Base-by-base conservation (phyloP, 2,797 vertebrate species). In the Basileuterus tristriatus region DNA sequence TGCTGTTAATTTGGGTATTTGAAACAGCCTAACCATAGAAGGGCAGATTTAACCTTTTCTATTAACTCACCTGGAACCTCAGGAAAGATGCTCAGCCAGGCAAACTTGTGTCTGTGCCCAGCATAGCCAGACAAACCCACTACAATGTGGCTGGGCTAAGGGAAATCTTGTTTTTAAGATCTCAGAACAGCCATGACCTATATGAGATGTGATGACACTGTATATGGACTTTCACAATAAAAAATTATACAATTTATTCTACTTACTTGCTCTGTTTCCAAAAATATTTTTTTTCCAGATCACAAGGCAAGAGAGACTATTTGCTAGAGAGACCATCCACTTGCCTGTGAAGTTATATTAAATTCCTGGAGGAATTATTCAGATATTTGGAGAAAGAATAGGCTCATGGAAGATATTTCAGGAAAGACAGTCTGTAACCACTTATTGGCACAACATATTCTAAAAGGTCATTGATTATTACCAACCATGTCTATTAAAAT, bases 391-490 rank as follows among this genome's bases (percentile, higher is more conserved):
- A 83, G 39, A 58, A 92, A 91, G 59, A 83, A 83, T 32, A 78
- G 20, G 36, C 62, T 80, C 50, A 72, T 12, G 85, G 87, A 13
- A 65, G 36, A 75, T 77, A 88, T 91, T 92, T 92, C 65, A 90
- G 62, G 9, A 75, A 62, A 92, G 46, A 78, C 43, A 72, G 17
- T 43, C 72, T 75, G 55, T 63, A 87, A 65, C 26, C 52, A 65
- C 47, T 87, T 91, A 91, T 47, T 83, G 71, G 78, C 32, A 90
- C 43, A 76, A 21, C 77, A 76, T 49, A 41, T 91, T 47, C 76
- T 58, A 76, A 95, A 95, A 96, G 82, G 94, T 95, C 94, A 82
- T 89, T 89, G 93, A 78, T 86, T 91, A 89, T 93, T 94, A 91
- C 79, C 75, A 69, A 44, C 67, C 37, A 21, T 53, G 69, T 67